These are phyloP conservation scores for Mesocentrotus franciscanus DNA, from an alignment of 53 echinoderm and acorn worm species.

Conservation along the genomic window DNA sequence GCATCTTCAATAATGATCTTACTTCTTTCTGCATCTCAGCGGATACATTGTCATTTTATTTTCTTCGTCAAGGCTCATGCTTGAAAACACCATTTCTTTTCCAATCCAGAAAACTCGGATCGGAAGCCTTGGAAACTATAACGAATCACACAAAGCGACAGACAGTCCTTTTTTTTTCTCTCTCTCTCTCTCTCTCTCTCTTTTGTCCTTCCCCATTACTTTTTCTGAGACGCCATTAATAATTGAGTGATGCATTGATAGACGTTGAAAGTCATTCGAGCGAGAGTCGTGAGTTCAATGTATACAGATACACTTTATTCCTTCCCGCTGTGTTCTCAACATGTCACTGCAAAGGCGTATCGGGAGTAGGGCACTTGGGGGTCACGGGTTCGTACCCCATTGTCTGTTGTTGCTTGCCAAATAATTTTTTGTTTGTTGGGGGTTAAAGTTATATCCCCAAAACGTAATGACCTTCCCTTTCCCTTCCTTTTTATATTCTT, in stretches of 20 bases:
- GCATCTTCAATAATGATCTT: background rate
- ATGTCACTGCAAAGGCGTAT: background rate
- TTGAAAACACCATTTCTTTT: background rate
- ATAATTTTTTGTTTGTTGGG: too few species aligned
- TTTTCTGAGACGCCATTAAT: constrained; percentile 15
- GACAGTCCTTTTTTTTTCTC: background rate
- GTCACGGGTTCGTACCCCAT: background rate
- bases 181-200: too few species aligned
- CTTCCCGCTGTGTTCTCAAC: background rate
- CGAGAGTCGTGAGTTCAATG: background rate
- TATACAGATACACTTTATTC: constrained; percentile 17
- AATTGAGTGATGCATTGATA: constrained; percentile 14
- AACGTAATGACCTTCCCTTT: too few species aligned
- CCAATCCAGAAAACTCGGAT: background rate
- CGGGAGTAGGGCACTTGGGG: background rate
- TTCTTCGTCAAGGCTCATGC: background rate
- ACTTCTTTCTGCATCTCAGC: background rate
- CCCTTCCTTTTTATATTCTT: too few species aligned
- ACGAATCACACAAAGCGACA: background rate
- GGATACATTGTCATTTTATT: background rate
- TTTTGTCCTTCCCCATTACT: background rate
- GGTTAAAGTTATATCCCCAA: too few species aligned
- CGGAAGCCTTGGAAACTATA: background rate
- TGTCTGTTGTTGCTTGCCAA: too few species aligned
- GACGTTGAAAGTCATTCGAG: background rate